Evolutionary conservation across 1,140 invertebrate species (phyloP), one percentile per base, ranked within the genome.

Genomic region (Nautilus pompilius): DNA sequence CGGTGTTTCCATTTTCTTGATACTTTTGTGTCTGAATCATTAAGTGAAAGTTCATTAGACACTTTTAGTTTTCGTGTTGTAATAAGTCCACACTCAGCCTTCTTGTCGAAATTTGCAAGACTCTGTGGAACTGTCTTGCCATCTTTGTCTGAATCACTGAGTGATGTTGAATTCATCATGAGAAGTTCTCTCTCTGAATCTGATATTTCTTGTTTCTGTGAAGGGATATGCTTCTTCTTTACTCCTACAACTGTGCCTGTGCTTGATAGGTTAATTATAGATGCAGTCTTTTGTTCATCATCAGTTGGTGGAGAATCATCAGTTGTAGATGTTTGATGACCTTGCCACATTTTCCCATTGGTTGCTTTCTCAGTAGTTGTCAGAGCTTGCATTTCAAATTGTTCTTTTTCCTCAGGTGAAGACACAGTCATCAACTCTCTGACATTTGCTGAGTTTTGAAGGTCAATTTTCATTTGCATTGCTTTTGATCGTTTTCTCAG

Each of bases 401-500:
- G 17, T 26, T 53, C 49, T 26, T 53, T 28, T 24, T 4, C 26
- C 29, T 53, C 5, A 2, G n/a, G n/a, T 20, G 49, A 26, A 24
- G 49, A 6, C n/a, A 26, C 17, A 28, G 22, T 17, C 3, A 28
- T 15, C 5, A 5, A 15, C 20, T 53, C n/a, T 53, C 29, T 26
- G 0, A 15, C 17, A 17, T 53, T 53, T 17, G 3, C 13, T 28
- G 26, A 28, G 22, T 24, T 36, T 5, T 58, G 56, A 36, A 33
- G 24, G 32, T 34, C 24, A 8, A 24, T 63, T 51, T 64, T 64
- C 41, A 64, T 63, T 32, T 71, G 68, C 45, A 71, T 58, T 36
- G 64, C 63, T 49, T 64, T 63, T 48, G 70, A 67, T 22, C 74
- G 67, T 68, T 76, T 67, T 46, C 68, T 62, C 24, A 84, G 68